phyloP scores from a whole-genome alignment of 2,888 invertebrate species.

The Brachyopa scutellaris region DNA sequence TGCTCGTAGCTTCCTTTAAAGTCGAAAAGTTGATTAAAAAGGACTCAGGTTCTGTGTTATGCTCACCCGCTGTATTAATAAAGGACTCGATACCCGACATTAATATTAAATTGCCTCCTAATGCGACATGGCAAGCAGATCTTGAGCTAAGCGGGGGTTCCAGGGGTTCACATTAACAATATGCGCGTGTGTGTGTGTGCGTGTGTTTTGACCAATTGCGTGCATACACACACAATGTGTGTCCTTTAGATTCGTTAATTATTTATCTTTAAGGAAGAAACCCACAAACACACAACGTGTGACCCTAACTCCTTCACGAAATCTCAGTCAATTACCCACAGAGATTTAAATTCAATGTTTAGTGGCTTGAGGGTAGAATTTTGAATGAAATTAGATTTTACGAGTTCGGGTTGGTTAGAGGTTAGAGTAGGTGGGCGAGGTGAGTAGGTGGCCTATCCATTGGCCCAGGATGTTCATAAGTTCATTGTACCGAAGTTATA shows the following conservation, averaged over 20 bases:
- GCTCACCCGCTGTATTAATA: conserved; percentile 35
- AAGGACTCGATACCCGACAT: conserved; percentile 40
- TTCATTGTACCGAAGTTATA: no score
- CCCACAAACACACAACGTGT: conserved; percentile 46
- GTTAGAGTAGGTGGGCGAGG: no score
- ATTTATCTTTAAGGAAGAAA: conserved; percentile 62
- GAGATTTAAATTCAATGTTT: conserved; percentile 67
- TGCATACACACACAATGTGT: conserved; percentile 53
- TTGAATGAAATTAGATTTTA: conserved; percentile 44
- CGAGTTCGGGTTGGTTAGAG: not conserved
- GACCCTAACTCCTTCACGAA: conserved; percentile 32
- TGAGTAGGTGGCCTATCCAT: no score
- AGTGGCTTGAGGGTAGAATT: conserved; percentile 31
- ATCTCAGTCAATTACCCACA: conserved; percentile 70
- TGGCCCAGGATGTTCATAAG: no score
- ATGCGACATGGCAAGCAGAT: not conserved
- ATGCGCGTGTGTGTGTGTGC: conserved; percentile 16
- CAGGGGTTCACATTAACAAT: conserved; percentile 28
- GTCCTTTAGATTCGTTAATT: conserved; percentile 62
- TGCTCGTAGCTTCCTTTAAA: conserved; percentile 38
- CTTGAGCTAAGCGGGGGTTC: not conserved
- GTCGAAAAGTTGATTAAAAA: conserved; percentile 66
- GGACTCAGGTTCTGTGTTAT: conserved; percentile 4
- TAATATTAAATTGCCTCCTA: conserved; percentile 44
- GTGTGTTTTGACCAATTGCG: conserved; percentile 59